Evolutionary conservation across 2,888 invertebrate genomes (phyloP).

Genomic region (Camponotus fellah): DNA sequence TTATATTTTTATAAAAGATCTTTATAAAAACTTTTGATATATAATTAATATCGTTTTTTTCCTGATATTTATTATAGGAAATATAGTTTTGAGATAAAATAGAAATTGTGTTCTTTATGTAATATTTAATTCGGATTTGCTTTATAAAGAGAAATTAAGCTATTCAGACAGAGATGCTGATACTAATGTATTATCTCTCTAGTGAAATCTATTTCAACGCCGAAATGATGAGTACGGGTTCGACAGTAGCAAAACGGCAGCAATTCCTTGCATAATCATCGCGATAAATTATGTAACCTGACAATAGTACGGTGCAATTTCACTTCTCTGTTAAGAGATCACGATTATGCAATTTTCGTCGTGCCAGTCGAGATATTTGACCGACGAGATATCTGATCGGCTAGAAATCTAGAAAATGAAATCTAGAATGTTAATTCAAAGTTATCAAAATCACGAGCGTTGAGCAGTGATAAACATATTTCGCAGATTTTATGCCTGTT

Average conservation of each 20-base stretch:
- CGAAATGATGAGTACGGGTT: conserved; percentile 29
- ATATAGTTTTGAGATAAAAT: background rate
- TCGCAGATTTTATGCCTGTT: background rate
- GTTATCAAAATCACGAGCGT: conserved; percentile 43
- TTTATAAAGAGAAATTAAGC: background rate
- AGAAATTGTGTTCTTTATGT: background rate
- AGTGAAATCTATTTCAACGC: conserved; percentile 9
- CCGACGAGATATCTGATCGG: conserved; percentile 1
- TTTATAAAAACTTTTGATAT: background rate
- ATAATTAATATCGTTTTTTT: background rate
- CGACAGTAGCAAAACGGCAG: conserved; percentile 50
- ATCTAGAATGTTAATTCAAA: conserved; percentile 71
- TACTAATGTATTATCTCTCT: conserved; percentile 7
- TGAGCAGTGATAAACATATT: conserved; percentile 21
- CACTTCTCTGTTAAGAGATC: conserved; percentile 69
- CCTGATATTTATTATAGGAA: background rate
- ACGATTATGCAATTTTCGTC: conserved; percentile 74
- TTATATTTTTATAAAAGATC: background rate
- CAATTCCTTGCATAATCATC: conserved; percentile 66
- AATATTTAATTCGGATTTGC: background rate
- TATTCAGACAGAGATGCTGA: background rate
- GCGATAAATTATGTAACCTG: conserved; percentile 73
- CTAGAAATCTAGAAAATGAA: conserved; percentile 73
- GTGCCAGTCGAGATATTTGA: conserved; percentile 75
- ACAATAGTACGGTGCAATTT: conserved; percentile 74